phyloP scores from a whole-genome alignment of 2,797 vertebrate species.

The Melopsittacus undulatus region DNA sequence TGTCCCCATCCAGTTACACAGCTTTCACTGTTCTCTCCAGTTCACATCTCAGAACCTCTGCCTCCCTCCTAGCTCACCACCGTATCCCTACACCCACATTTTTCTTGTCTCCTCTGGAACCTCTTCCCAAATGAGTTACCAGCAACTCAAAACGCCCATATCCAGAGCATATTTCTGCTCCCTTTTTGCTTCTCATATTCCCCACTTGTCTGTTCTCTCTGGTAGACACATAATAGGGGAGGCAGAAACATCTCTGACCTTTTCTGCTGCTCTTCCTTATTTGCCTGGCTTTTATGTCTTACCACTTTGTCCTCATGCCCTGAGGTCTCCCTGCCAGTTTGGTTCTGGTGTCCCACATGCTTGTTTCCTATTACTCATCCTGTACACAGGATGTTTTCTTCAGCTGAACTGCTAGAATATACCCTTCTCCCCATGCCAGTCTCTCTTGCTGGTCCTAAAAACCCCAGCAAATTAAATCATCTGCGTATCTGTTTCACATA shows the following conservation, averaged over 20 bases:
- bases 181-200: not conserved
- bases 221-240: not conserved
- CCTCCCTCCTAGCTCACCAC: not conserved
- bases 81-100: not conserved
- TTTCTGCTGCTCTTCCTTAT: not conserved
- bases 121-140: not conserved
- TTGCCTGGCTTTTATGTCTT: not conserved
- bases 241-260: not conserved
- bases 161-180: not conserved
- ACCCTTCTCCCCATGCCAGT: not conserved
- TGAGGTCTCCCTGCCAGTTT: not conserved
- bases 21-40: not conserved
- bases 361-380: not conserved
- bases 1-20: not conserved
- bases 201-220: not conserved
- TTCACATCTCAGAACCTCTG: not conserved
- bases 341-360: not conserved
- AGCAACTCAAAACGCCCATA: not conserved
- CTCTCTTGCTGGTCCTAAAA: not conserved
- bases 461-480: conserved; percentile 39
- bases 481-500: conserved; percentile 41
- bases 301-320: not conserved
- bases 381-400: not conserved
- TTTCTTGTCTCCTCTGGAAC: not conserved
- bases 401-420: conserved; percentile 16